Evolutionary conservation across 2,888 invertebrate species (phyloP), one percentile per base, ranked within the genome.

Genomic region (Drosophila nr. perissopoda): DNA sequence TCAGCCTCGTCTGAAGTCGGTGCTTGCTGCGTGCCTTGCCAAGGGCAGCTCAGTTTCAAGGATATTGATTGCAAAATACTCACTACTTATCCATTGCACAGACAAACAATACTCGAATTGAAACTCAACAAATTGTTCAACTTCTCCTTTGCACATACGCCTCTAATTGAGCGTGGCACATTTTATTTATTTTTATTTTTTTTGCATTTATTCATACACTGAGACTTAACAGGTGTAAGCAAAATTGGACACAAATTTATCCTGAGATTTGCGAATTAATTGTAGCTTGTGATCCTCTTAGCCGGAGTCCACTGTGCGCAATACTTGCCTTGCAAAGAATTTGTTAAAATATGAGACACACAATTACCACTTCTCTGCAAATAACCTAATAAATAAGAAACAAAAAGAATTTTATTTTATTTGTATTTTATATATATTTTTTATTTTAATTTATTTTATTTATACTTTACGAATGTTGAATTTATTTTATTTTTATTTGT

Each of bases 21-120:
- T 27, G 42, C 62, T 42, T 27, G 54, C 42, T 70, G 38, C 54
- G 56, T 33, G 29, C 18, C 58, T 54, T 7, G 36, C 16, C 25
- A 46, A 51, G 46, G 58, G 33, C 78, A 66, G 58, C 56, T 62
- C 59, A 57, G 52, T 73, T 78, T 67, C 57, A 78, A 58, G 74
- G 33, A 78, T 67, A 76, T 76, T 64, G 79, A 76, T 76, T 76
- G 76, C 67, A 49, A 56, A 66, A 52, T 38, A 57, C 78, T 77
- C 66, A 66, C 72, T 71, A 66, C 72, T 71, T 66, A 71, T 71
- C 71, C 71, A 76, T 71, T 59, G 60, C 62, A 25, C 51, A 62
- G 54, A 36, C 64, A 65, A 66, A 61, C 77, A 77, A 75, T 62
- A 29, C 51, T 71, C 54, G 31, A 56, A 42, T 18, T 29, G 56